phyloP scores from a whole-genome alignment of 2,113 vertebrate genomes.

The Carassius gibelio region DNA sequence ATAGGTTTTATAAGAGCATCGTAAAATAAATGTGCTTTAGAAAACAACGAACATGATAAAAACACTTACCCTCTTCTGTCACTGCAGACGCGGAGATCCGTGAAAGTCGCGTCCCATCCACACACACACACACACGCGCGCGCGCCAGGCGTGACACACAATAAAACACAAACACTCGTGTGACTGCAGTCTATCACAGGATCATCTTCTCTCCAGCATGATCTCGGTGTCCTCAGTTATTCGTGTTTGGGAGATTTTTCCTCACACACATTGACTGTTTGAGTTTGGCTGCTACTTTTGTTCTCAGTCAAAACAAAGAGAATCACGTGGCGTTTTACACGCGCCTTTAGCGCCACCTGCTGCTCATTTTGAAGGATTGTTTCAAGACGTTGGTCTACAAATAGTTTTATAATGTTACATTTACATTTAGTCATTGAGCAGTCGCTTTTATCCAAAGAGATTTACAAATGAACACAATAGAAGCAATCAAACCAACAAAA shows the following conservation, averaged over 20 bases:
- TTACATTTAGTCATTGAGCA: too few relatives aligned
- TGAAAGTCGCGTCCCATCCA: background rate
- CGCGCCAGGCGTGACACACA: background rate
- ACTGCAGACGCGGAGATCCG: conserved; percentile 12
- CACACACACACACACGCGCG: background rate
- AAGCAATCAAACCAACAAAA: too few relatives aligned
- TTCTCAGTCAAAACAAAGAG: conserved; percentile 40
- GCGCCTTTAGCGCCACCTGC: conserved; percentile 25
- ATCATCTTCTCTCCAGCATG: background rate
- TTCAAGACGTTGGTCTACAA: background rate
- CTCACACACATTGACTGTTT: conserved; percentile 7
- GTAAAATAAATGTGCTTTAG: background rate
- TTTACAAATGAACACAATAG: too few relatives aligned
- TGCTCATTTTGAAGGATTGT: background rate
- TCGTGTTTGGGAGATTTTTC: background rate
- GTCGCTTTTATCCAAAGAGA: too few relatives aligned
- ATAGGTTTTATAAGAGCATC: too few relatives aligned
- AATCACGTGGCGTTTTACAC: background rate
- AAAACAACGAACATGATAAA: background rate
- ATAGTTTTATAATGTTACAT: too few relatives aligned
- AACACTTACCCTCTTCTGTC: conserved; percentile 29
- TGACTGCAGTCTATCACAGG: background rate
- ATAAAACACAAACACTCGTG: background rate
- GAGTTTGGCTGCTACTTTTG: conserved; percentile 21
- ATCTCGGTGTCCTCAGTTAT: background rate